These are phyloP conservation scores for Puma concolor DNA, from an alignment of 2,113 vertebrate genomes.

Conservation along the genomic window DNA sequence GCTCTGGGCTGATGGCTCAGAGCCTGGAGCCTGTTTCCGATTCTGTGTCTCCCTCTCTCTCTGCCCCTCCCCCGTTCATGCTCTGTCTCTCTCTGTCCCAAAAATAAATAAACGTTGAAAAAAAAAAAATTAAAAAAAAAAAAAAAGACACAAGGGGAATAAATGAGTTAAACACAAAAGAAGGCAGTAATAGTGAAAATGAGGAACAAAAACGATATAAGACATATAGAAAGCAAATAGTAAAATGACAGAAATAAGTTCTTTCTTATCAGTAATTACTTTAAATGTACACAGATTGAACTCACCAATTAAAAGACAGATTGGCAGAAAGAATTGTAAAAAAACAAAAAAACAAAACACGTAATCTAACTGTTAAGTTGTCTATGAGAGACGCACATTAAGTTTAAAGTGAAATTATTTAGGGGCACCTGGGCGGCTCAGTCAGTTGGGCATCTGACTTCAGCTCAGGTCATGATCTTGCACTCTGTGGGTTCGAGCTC, in stretches of 20 bases:
- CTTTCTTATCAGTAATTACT: background rate
- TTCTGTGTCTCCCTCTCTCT: too few relatives aligned
- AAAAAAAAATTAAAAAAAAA: too few relatives aligned
- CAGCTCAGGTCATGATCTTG: too few relatives aligned
- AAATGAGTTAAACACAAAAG: background rate
- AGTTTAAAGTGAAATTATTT: background rate
- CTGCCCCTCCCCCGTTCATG: too few relatives aligned
- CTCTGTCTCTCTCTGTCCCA: too few relatives aligned
- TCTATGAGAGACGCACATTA: background rate
- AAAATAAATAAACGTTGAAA: too few relatives aligned
- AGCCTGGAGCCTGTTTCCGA: too few relatives aligned
- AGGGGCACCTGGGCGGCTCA: too few relatives aligned
- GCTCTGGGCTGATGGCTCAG: too few relatives aligned
- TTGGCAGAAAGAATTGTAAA: background rate
- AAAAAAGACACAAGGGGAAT: background rate
- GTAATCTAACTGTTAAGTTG: background rate
- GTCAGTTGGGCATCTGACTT: too few relatives aligned
- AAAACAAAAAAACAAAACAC: background rate
- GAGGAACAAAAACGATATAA: background rate
- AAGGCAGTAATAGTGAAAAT: background rate
- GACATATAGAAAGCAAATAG: background rate
- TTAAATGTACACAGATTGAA: background rate
- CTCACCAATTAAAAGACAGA: background rate
- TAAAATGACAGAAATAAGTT: background rate
- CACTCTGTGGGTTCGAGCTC: too few relatives aligned